A percentile compares a stretch with the other conserved stretches of the same genome.
These are phyloP conservation scores for Syngnathoides biaculeatus DNA, from an alignment of 2,113 vertebrate genomes.

Conservation along the genomic window DNA sequence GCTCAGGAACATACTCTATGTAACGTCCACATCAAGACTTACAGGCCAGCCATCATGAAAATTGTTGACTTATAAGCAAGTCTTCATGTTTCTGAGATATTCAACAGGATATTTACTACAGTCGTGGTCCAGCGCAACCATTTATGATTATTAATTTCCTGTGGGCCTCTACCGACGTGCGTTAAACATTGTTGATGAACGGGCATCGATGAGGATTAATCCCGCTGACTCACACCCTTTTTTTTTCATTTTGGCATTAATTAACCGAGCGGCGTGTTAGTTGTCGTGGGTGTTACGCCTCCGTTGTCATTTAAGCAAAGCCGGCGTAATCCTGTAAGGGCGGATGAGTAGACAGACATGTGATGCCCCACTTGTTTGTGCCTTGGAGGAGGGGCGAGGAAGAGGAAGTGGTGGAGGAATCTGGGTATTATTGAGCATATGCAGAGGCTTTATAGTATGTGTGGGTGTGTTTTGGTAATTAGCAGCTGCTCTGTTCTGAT, in stretches of 20 bases:
- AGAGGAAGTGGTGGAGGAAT: slow-evolving; percentile 15
- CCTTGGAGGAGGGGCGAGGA: slow-evolving; percentile 36
- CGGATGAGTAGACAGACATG: slow-evolving; percentile 72
- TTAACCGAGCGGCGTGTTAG: neutral
- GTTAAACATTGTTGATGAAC: neutral
- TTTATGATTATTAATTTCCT: neutral
- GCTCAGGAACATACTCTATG: no score
- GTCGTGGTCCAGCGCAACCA: no score
- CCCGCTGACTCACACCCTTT: neutral
- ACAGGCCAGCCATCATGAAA: no score
- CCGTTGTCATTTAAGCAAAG: slow-evolving; percentile 70
- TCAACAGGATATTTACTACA: no score
- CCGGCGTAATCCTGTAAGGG: slow-evolving; percentile 73
- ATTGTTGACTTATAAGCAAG: no score
- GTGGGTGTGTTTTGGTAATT: slow-evolving; percentile 36
- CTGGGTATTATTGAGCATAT: slow-evolving; percentile 58
- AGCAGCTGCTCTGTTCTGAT: neutral
- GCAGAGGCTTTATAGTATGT: slow-evolving; percentile 54
- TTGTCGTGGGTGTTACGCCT: slow-evolving; percentile 25
- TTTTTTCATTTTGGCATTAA: neutral
- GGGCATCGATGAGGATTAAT: neutral
- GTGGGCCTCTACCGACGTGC: neutral
- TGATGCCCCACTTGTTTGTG: slow-evolving; percentile 69
- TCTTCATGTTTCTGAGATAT: no score
- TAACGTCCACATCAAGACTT: no score